These are phyloP conservation scores for Reticulitermes speratus DNA, from an alignment of 1,140 invertebrate species.

Conservation along the genomic window DNA sequence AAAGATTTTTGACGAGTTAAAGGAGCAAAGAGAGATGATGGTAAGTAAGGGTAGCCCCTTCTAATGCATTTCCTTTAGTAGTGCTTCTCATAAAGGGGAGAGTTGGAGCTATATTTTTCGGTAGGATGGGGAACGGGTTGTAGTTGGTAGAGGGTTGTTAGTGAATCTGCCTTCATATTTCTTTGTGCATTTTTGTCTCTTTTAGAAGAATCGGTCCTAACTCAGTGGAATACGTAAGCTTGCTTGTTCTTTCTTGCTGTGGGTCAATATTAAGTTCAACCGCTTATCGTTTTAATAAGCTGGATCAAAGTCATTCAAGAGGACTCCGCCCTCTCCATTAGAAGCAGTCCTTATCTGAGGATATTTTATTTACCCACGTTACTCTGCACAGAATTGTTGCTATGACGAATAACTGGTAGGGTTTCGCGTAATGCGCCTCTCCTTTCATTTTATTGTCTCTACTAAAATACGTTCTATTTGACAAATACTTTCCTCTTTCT, in stretches of 20 bases:
- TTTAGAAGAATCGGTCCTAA: not conserved
- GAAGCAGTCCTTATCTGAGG: not conserved
- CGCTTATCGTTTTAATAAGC: not conserved
- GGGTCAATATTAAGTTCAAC: not conserved
- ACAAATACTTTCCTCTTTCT: not conserved
- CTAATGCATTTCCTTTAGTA: conserved; percentile 5
- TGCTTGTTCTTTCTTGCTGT: not conserved
- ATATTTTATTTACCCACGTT: not conserved
- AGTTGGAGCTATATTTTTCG: too few species aligned
- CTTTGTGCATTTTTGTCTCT: not conserved
- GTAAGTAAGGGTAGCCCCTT: not conserved
- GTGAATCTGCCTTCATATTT: not conserved
- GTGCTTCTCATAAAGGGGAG: not conserved
- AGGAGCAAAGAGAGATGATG: not conserved
- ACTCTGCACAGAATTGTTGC: not conserved
- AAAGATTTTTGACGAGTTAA: not conserved
- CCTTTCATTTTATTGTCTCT: not conserved
- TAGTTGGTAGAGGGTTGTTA: not conserved
- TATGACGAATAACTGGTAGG: too few species aligned
- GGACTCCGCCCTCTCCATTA: not conserved
- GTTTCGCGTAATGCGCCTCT: not conserved
- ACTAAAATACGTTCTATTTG: not conserved
- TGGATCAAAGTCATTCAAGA: not conserved
- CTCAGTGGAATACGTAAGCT: not conserved
- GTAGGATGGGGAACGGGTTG: not conserved